Evolutionary conservation across 2,113 vertebrate genomes (phyloP), one percentile per base, ranked within the genome.

Genomic region (Hippopotamus amphibius): DNA sequence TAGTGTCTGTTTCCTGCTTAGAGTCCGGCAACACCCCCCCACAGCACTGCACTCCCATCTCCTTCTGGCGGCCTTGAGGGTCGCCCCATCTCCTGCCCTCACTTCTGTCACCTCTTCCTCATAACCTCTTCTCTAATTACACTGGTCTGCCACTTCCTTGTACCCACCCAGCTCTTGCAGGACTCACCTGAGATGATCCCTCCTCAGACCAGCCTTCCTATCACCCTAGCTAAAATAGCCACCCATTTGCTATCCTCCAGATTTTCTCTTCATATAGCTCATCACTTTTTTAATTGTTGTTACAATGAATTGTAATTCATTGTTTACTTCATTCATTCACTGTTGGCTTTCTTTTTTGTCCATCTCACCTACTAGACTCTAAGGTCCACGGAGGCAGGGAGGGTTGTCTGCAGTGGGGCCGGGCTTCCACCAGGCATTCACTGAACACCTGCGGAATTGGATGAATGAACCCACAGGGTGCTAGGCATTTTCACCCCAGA

Each of bases 41-140:
- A 63, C 11, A 55, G 21, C 61, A 19, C 16, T 33, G 19, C 57
- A 16, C 68, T 37, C n/a, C 24, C 21, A 43, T 16, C n/a, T 88
- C n/a, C 63, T 83, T 6, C 33, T 28, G 16, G 28, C 30, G n/a
- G 50, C n/a, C 57, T 71, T 0, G 15, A 12, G 74, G 37, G 14
- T 37, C 0, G 3, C 41, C 43, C 61, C 57, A 37, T 37, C 50
- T 53, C 17, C 41, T 0, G 0, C 4, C 5, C 5, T n/a, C 9
- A 11, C 13, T 7, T n/a, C 57, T 19, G 26, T 57, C 30, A 15
- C n/a, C 33, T 77, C 41, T 71, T 71, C n/a, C 21, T 65, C 43
- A 0, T 5, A 28, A 53, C 37, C 26, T 37, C 33, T 55, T 55
- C n/a, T 69, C 19, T 61, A 4, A 13, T 19, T 10, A 7, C 6